A percentile compares a stretch with the other conserved stretches of the same genome.
Conservation (phyloP, 2,888 invertebrate genomes). For the Lasioglossum figueresi region DNA sequence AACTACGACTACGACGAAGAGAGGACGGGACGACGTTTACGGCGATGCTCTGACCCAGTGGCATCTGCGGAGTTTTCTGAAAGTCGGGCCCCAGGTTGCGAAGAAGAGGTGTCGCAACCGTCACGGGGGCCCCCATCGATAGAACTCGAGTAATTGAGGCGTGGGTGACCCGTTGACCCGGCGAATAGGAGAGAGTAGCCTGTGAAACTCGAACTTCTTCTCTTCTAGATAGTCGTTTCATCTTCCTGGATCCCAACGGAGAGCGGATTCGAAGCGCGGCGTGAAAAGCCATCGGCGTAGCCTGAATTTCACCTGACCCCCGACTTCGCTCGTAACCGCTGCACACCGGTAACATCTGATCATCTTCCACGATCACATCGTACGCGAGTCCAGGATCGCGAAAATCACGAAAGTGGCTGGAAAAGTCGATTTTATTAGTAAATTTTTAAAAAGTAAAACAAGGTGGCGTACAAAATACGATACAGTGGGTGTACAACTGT, state of each 20-base stretch:
- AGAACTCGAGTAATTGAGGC: slow-evolving; percentile 62
- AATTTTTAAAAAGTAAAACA: no score
- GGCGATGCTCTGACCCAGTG: slow-evolving; percentile 19
- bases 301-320: slow-evolving; percentile 27
- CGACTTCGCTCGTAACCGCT: neutral
- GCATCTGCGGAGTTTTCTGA: slow-evolving; percentile 33
- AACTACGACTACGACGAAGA: neutral
- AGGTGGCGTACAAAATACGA: no score
- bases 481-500: no score
- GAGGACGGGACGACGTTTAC: neutral
- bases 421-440: no score
- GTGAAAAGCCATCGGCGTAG: slow-evolving; percentile 22
- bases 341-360: neutral
- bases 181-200: slow-evolving; percentile 65
- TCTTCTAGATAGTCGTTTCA: slow-evolving; percentile 46
- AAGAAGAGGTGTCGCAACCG: slow-evolving; percentile 51
- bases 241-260: slow-evolving; percentile 60
- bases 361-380: neutral
- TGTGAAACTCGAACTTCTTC: slow-evolving; percentile 68
- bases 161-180: slow-evolving; percentile 73
- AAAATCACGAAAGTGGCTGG: no score
- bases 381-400: no score
- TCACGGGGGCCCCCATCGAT: slow-evolving; percentile 25
- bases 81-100: neutral
- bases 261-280: slow-evolving; percentile 7